A percentile compares a stretch with the other conserved stretches of the same genome.
Conservation (phyloP, 2,113 vertebrate genomes). For the Prietella phreatophila region DNA sequence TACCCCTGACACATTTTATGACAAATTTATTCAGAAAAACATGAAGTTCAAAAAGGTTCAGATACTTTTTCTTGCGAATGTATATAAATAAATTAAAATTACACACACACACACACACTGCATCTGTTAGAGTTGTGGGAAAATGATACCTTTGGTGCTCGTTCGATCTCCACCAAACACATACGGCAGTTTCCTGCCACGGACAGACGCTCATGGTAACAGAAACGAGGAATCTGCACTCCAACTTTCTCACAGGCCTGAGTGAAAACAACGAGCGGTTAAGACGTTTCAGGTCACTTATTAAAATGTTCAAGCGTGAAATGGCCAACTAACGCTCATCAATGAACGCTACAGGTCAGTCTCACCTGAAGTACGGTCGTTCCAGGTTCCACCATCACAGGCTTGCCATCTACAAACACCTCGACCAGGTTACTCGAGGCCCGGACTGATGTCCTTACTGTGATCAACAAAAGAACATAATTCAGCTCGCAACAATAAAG, state of each 20-base stretch:
- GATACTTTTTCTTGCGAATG: too few species aligned
- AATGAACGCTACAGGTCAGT: not conserved
- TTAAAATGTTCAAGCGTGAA: not conserved
- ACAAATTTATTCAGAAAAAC: too few species aligned
- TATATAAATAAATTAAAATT: not conserved
- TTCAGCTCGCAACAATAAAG: not conserved
- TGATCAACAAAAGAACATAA: constrained; percentile 33
- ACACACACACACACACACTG: too few species aligned
- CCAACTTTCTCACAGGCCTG: constrained; percentile 92
- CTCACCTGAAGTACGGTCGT: constrained; percentile 91
- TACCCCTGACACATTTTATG: too few species aligned
- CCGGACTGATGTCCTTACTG: constrained; percentile 76
- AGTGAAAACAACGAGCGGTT: constrained; percentile 1
- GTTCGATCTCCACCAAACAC: constrained; percentile 97
- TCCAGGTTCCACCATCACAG: constrained; percentile 87
- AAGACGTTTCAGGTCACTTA: not conserved
- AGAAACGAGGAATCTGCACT: constrained; percentile 94
- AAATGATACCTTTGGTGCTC: constrained; percentile 84
- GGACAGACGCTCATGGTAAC: constrained; percentile 92
- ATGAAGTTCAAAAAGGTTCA: too few species aligned
- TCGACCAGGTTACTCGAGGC: constrained; percentile 84
- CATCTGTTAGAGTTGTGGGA: not conserved
- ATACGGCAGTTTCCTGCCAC: constrained; percentile 95
- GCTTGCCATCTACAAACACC: constrained; percentile 89
- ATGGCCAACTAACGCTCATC: not conserved